These are phyloP conservation scores for Sebastes taczanowskii DNA, from an alignment of 2,797 vertebrate species.

Conservation along the genomic window DNA sequence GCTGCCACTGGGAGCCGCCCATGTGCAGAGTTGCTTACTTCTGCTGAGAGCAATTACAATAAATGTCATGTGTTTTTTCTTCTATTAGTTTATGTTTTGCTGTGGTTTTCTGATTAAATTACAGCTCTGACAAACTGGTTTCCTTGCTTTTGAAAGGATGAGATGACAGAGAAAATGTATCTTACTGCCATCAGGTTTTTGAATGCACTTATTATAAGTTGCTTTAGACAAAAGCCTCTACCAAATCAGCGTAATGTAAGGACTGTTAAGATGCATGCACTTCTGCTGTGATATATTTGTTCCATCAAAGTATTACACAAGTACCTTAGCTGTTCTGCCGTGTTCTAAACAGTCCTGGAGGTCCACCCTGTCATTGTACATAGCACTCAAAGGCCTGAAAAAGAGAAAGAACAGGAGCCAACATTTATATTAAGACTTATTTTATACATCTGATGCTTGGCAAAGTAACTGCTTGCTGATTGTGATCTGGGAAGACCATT, in stretches of 20 bases:
- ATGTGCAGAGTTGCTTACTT: neutral
- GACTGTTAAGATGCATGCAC: neutral
- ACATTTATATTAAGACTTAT: neutral
- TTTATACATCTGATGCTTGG: neutral
- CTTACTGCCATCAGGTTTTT: neutral
- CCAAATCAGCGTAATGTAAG: neutral
- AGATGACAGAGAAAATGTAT: neutral
- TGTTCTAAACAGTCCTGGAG: conserved; percentile 97
- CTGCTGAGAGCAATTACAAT: neutral
- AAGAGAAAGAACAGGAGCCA: conserved; percentile 31
- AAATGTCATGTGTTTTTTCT: neutral
- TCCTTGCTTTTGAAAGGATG: neutral
- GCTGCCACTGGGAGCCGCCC: conserved; percentile 23
- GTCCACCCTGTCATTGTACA: conserved; percentile 91
- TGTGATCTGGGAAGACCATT: neutral
- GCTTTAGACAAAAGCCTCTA: neutral
- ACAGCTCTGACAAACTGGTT: neutral
- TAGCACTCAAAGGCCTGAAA: conserved; percentile 90
- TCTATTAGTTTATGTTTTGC: neutral
- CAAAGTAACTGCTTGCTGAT: neutral
- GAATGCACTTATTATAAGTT: neutral
- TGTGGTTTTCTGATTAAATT: neutral
- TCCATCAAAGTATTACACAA: neutral
- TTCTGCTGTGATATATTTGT: neutral
- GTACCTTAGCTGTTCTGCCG: conserved; percentile 96